Evolutionary conservation across 2,113 vertebrate species (phyloP).

Genomic region (Microcebus tavaratra): DNA sequence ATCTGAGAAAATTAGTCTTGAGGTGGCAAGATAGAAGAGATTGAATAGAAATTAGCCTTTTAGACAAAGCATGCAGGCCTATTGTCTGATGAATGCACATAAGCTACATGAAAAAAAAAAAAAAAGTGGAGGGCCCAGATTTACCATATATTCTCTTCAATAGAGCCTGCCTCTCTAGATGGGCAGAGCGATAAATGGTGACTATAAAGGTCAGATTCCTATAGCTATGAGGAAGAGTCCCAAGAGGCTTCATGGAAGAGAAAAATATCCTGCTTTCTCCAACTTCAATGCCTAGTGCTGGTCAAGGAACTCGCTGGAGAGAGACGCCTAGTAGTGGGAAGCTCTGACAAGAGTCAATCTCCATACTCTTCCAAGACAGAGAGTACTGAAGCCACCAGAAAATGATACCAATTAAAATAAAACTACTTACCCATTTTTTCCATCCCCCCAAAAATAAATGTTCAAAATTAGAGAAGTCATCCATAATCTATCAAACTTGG

Average conservation of each 20-base stretch:
- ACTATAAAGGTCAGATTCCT: background rate
- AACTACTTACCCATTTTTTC: background rate
- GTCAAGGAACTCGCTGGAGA: background rate
- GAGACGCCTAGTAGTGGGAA: background rate
- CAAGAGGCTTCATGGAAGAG: background rate
- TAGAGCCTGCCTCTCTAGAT: background rate
- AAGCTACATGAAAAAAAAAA: background rate
- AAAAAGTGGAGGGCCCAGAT: background rate
- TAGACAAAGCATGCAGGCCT: background rate
- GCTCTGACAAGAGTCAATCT: background rate
- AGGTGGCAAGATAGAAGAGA: background rate
- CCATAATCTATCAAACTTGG: background rate
- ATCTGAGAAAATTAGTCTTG: background rate
- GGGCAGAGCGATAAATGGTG: background rate
- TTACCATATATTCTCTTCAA: background rate
- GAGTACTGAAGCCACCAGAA: background rate
- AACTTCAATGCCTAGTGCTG: background rate
- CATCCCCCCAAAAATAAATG: background rate
- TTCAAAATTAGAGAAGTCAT: background rate
- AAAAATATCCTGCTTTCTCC: background rate
- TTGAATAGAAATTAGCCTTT: background rate
- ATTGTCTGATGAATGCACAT: background rate
- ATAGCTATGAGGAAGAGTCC: background rate
- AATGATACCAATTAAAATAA: background rate
- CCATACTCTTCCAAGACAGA: background rate